These are phyloP conservation scores for Zootoca vivipara DNA, from an alignment of 2,113 vertebrate species.

Conservation along the genomic window DNA sequence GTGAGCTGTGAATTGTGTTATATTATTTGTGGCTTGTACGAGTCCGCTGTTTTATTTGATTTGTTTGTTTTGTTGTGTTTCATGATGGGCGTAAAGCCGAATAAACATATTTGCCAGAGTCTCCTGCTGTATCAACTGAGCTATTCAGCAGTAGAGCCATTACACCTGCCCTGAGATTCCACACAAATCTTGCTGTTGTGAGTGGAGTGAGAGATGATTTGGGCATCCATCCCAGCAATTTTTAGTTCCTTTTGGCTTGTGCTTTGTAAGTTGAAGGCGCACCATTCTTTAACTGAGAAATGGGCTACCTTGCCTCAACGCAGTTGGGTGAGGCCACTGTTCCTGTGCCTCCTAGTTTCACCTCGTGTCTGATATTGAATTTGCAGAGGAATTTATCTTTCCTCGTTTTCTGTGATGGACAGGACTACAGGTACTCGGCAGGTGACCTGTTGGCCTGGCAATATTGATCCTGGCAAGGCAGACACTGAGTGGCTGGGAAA, in stretches of 20 bases:
- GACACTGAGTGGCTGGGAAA: background rate
- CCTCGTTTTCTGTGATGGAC: background rate
- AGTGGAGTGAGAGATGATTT: background rate
- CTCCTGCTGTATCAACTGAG: no score
- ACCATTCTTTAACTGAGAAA: background rate
- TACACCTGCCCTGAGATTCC: background rate
- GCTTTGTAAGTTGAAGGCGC: background rate
- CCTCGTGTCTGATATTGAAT: background rate
- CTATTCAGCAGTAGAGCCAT: no score
- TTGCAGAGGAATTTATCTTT: fast-evolving
- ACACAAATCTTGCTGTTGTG: background rate
- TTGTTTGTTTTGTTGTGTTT: no score
- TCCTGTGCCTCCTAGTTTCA: background rate
- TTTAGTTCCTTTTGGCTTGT: background rate
- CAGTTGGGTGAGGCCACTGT: fast-evolving
- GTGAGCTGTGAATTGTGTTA: no score
- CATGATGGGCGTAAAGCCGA: no score
- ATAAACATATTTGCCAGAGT: no score
- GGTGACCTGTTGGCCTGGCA: background rate
- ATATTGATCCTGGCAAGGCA: fast-evolving
- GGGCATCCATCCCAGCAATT: background rate
- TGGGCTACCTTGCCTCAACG: fast-evolving
- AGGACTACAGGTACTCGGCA: fast-evolving
- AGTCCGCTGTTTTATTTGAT: no score
- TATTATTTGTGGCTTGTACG: no score